phyloP scores from a whole-genome alignment of 2,888 invertebrate genomes.

The Dicranocentrus wangi region DNA sequence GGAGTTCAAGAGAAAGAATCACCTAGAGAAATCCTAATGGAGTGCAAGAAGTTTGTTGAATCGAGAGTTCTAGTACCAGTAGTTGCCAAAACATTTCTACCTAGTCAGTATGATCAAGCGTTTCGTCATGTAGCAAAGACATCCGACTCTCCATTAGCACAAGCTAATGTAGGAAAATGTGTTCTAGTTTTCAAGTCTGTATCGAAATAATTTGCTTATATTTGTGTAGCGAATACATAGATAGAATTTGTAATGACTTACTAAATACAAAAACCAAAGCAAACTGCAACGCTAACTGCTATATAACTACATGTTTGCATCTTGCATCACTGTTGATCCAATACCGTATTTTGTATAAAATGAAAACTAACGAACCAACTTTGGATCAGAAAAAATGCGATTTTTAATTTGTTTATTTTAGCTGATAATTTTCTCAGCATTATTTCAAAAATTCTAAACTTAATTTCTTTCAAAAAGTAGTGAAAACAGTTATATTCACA shows the following conservation, averaged over 20 bases:
- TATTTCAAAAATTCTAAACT: slow-evolving; percentile 48
- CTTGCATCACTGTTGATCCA: too few species aligned
- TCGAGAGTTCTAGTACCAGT: slow-evolving; percentile 70
- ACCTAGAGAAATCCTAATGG: slow-evolving; percentile 62
- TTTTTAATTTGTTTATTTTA: neutral
- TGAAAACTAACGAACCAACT: too few species aligned
- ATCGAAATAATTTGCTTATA: too few species aligned
- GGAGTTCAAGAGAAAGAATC: slow-evolving; percentile 52
- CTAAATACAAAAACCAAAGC: too few species aligned
- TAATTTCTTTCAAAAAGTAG: slow-evolving; percentile 47
- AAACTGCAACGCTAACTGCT: too few species aligned
- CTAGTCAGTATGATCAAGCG: slow-evolving; percentile 72
- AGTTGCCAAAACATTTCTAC: slow-evolving; percentile 71
- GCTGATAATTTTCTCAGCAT: slow-evolving; percentile 29
- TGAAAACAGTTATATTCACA: slow-evolving; percentile 53
- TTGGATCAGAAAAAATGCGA: too few species aligned
- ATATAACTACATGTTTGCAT: too few species aligned
- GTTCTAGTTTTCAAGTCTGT: slow-evolving; percentile 70
- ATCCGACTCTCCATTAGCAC: slow-evolving; percentile 70
- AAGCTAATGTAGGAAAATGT: slow-evolving; percentile 72
- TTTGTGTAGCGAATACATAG: too few species aligned
- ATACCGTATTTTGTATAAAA: too few species aligned
- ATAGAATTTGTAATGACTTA: too few species aligned
- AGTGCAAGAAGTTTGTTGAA: slow-evolving; percentile 70
- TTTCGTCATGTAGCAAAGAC: slow-evolving; percentile 71